These are phyloP conservation scores for Eolophus roseicapilla DNA, from an alignment of 2,113 vertebrate species.

Conservation along the genomic window DNA sequence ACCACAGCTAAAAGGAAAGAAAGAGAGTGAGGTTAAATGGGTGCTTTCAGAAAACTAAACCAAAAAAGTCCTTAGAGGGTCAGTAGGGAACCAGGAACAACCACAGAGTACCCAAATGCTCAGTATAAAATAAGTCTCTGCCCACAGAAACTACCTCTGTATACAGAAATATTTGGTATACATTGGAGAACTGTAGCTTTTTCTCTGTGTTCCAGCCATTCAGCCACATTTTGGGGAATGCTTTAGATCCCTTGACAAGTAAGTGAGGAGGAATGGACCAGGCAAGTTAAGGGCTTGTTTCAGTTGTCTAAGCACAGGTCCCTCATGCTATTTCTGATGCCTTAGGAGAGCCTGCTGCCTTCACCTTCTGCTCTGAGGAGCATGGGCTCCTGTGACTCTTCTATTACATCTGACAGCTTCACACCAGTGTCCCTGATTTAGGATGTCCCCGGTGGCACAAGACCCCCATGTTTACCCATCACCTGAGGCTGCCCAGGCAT, in stretches of 20 bases:
- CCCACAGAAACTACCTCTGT: neutral
- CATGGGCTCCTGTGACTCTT: neutral
- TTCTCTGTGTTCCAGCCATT: neutral
- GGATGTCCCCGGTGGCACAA: rapidly evolving
- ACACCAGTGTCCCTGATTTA: too few relatives aligned
- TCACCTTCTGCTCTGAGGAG: neutral
- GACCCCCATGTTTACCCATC: neutral
- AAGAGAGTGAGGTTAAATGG: neutral
- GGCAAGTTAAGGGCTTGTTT: neutral
- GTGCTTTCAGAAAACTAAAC: rapidly evolving
- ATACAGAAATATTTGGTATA: neutral
- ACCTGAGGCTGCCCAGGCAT: too few relatives aligned
- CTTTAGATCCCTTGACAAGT: neutral
- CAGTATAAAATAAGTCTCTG: neutral
- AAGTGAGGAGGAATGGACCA: too few relatives aligned
- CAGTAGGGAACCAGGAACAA: neutral
- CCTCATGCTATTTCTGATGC: neutral
- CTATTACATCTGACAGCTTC: neutral
- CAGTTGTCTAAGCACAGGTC: neutral
- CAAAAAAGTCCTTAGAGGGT: neutral
- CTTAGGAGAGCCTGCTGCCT: neutral
- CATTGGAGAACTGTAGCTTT: neutral
- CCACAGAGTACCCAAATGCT: rapidly evolving
- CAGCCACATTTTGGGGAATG: neutral
- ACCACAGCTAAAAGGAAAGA: slow-evolving; percentile 82